These are phyloP conservation scores for Paratrypauchen microcephalus DNA, from an alignment of 2,797 vertebrate genomes.

Conservation along the genomic window DNA sequence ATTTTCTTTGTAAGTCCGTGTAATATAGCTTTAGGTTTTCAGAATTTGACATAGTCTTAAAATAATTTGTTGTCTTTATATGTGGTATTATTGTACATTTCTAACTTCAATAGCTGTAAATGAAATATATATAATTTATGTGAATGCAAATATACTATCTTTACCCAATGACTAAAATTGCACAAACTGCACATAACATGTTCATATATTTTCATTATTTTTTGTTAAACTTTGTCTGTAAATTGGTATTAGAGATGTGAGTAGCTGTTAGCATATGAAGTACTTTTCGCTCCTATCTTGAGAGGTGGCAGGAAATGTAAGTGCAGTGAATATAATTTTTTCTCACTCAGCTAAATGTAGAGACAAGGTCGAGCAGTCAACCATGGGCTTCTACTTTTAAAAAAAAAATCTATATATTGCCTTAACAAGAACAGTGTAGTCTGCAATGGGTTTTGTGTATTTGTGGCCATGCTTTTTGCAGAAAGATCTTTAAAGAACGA, in stretches of 20 bases:
- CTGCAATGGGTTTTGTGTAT: conserved; percentile 36
- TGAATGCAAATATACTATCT: neutral
- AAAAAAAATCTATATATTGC: conserved; percentile 33
- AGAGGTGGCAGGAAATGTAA: conserved; percentile 66
- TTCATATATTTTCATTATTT: neutral
- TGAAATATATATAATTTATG: neutral
- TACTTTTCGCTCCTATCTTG: conserved; percentile 38
- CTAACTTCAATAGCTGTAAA: neutral
- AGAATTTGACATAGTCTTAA: neutral
- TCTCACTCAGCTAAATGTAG: conserved; percentile 66
- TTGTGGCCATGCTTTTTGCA: conserved; percentile 32
- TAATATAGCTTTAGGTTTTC: neutral
- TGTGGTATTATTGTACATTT: too few species aligned
- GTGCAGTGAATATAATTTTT: conserved; percentile 57
- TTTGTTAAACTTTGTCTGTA: conserved; percentile 2
- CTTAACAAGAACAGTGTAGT: conserved; percentile 49
- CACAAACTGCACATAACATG: neutral
- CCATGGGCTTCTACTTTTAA: conserved; percentile 50
- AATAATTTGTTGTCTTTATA: neutral
- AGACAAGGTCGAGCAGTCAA: conserved; percentile 69
- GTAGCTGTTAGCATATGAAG: conserved; percentile 18
- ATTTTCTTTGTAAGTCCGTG: neutral
- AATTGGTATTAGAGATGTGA: neutral
- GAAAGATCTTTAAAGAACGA: conserved; percentile 22
- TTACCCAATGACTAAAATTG: neutral